A percentile compares a stretch with the other conserved stretches of the same genome.
phyloP scores from a whole-genome alignment of 1,140 invertebrate species.

The Magallana angulata region DNA sequence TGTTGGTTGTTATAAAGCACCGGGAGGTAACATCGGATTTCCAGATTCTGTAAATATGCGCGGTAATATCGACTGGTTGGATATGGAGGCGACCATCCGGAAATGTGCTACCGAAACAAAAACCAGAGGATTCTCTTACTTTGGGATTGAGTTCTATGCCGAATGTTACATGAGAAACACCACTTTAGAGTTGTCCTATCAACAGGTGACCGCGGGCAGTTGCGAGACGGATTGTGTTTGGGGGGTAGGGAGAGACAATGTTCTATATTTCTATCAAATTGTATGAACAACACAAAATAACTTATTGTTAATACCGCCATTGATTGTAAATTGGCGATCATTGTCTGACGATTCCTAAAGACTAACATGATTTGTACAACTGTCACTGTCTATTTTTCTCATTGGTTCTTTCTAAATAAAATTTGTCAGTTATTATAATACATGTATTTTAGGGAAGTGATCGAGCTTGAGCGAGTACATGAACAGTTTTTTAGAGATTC shows the following conservation, averaged over 20 bases:
- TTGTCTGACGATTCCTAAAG: too few species aligned
- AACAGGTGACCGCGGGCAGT: not conserved
- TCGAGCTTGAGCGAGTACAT: too few species aligned
- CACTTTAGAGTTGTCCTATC: not conserved
- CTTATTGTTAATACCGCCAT: too few species aligned
- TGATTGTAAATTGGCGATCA: too few species aligned
- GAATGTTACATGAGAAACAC: constrained; percentile 16
- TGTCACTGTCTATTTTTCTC: too few species aligned
- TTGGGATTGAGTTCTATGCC: constrained; percentile 21
- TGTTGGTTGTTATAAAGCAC: not conserved
- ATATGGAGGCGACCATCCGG: not conserved
- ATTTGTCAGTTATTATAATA: too few species aligned
- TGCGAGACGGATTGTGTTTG: not conserved
- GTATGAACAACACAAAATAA: not conserved
- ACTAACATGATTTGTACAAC: too few species aligned
- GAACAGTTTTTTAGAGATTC: too few species aligned
- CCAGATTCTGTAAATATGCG: not conserved
- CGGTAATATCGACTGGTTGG: not conserved
- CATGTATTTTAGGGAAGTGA: too few species aligned
- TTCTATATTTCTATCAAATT: constrained; percentile 13
- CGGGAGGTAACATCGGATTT: not conserved
- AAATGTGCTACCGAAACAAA: not conserved
- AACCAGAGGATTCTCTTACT: not conserved
- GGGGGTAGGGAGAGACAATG: not conserved
- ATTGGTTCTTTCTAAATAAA: too few species aligned